A percentile compares a stretch with the other conserved stretches of the same genome.
Evolutionary conservation across 92 coral and sea anemone species (phyloP).

Genomic region (Isaurus tuberculatus): DNA sequence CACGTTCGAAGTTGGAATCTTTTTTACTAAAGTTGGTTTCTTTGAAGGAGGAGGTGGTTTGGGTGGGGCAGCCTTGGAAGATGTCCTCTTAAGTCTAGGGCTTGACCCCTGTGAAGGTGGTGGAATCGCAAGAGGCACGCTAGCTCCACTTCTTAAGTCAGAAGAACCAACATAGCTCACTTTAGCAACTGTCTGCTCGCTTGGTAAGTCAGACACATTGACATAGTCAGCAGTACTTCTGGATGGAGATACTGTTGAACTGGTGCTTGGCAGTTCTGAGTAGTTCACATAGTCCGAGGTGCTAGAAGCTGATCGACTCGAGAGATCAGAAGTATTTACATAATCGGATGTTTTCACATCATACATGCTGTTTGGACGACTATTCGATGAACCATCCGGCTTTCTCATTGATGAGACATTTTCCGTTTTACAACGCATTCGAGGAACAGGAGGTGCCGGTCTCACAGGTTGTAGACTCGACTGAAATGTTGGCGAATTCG

Average conservation of each 20-base stretch:
- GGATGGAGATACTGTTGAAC: conserved; percentile 5
- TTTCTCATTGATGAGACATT: conserved; percentile 67
- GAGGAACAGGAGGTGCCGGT: conserved; percentile 76
- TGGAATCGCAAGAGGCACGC: conserved; percentile 26
- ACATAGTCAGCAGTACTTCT: conserved; percentile 74
- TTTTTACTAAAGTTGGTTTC: conserved; percentile 17
- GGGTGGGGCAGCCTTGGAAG: conserved; percentile 25
- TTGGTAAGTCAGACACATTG: conserved; percentile 69
- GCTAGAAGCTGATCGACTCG: conserved; percentile 32
- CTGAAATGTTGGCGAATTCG: conserved; percentile 22
- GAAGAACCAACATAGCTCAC: conserved; percentile 42
- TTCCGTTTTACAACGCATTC: conserved; percentile 80
- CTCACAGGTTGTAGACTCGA: conserved; percentile 72
- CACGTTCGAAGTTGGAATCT: conserved; percentile 41
- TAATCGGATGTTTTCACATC: conserved; percentile 57
- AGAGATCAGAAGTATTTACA: conserved; percentile 33
- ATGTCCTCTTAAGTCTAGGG: conserved; percentile 13
- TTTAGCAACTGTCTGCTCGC: conserved; percentile 18
- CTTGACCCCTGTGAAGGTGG: conserved; percentile 35
- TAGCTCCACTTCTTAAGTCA: conserved; percentile 13
- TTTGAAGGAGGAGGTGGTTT: conserved; percentile 39
- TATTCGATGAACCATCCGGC: conserved; percentile 54
- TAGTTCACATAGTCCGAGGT: conserved; percentile 45
- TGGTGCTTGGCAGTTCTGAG: conserved; percentile 22
- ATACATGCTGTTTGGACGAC: conserved; percentile 55